Base-by-base conservation (phyloP, 1,140 invertebrate species). In the Harpegnathos saltator region DNA sequence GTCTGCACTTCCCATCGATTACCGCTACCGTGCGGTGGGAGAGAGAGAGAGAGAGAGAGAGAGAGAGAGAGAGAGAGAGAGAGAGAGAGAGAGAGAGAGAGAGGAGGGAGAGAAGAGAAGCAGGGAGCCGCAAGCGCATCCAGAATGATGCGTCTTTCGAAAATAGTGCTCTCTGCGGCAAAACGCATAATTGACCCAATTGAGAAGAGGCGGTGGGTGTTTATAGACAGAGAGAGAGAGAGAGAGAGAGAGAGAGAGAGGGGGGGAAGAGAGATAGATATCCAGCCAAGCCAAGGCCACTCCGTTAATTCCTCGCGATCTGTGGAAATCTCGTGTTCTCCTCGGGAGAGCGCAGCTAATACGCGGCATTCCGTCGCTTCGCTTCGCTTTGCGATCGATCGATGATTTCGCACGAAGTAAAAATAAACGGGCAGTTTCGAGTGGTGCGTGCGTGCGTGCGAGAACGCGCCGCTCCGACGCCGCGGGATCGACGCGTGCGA, bases 131-230 rank as follows among this genome's bases (percentile, higher is more conserved):
- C 44, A 66, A 82, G 54, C 54, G 50, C 50, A 48, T 81, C 69
- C 19, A 1, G 17, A 63, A 12, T 87, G 48, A 86, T 58, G 59
- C 72, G 24, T 75, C 68, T 86, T 86, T 88, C 50, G 38, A 81
- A 86, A 87, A 86, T 50, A 71, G 19, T 86, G 56, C 44, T 75
- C 61, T 81, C 22, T 54, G 52, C 26, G 48, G 59, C 54, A 71
- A 80, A 72, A 78, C 50, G n/a, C 71, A 54, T 62, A 88, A 88
- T 82, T 88, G 85, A 88, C 82, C 86, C 81, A 88, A 88, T 88
- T 87, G 65, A 15, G 66, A 62, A 5, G 29, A 5, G 29, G 9
- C 15, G n/a, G 14, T 75, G 44, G 26, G 15, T 52, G 73, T 63
- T 75, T 75, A 48, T 26, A 29, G 15, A 62, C 4, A 48, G 19